Conservation (phyloP, 2,888 invertebrate genomes). For the Diplolepis rosae region DNA sequence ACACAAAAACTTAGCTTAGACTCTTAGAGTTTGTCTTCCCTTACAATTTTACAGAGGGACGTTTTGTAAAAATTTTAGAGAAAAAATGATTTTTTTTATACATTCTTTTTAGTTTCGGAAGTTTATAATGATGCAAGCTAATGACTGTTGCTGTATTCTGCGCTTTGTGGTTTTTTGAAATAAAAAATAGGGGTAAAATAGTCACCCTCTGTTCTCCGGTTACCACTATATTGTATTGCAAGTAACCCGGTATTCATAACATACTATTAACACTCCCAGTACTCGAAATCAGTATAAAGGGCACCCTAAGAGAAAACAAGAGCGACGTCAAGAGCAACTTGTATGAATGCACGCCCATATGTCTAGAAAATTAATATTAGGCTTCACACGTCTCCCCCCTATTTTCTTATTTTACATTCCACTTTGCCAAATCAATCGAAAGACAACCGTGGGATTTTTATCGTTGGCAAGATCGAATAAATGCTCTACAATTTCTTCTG, state of each 20-base stretch:
- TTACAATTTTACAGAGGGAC: neutral
- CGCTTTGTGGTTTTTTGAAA: conserved; percentile 13
- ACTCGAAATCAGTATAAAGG: conserved; percentile 26
- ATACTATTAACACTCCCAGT: conserved; percentile 29
- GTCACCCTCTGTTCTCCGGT: conserved; percentile 29
- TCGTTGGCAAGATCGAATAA: neutral
- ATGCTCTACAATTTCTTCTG: too few species aligned
- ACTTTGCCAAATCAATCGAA: conserved; percentile 23
- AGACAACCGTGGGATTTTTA: conserved; percentile 28
- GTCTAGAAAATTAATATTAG: conserved; percentile 29
- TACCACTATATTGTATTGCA: conserved; percentile 24
- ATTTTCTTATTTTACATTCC: conserved; percentile 10
- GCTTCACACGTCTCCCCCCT: conserved; percentile 6
- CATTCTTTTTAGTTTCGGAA: neutral
- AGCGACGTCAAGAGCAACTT: conserved; percentile 30
- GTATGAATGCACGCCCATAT: conserved; percentile 31
- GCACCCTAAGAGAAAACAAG: conserved; percentile 29
- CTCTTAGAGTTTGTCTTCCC: conserved; percentile 5
- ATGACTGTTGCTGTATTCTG: conserved; percentile 14
- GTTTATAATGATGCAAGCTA: neutral
- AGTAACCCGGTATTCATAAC: conserved; percentile 31
- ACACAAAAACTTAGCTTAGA: neutral
- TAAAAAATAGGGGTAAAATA: conserved; percentile 24
- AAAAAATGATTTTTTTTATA: neutral
- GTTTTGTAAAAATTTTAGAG: neutral